phyloP scores from a whole-genome alignment of 2,113 vertebrate genomes.

The Mus musculus region GRCm39 chr4:25634001-25634500 shows the following conservation, averaged over 20 bases:
- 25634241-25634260: background rate
- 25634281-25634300: background rate
- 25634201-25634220: background rate
- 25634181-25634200: background rate
- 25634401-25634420: background rate
- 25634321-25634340: background rate
- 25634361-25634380: background rate
- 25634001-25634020: background rate
- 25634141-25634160: background rate
- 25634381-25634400: background rate
- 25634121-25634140: background rate
- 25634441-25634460: background rate
- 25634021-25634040: background rate
- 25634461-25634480: background rate
- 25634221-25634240: background rate
- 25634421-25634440: background rate
- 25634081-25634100: background rate
- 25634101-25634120: background rate
- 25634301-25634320: background rate
- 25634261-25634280: background rate
- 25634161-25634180: background rate
- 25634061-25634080: background rate
- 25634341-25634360: background rate
- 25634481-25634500: background rate
- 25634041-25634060: too few species aligned